These are phyloP conservation scores for Piprites chloris DNA, from an alignment of 2,113 vertebrate genomes.

Conservation along the genomic window DNA sequence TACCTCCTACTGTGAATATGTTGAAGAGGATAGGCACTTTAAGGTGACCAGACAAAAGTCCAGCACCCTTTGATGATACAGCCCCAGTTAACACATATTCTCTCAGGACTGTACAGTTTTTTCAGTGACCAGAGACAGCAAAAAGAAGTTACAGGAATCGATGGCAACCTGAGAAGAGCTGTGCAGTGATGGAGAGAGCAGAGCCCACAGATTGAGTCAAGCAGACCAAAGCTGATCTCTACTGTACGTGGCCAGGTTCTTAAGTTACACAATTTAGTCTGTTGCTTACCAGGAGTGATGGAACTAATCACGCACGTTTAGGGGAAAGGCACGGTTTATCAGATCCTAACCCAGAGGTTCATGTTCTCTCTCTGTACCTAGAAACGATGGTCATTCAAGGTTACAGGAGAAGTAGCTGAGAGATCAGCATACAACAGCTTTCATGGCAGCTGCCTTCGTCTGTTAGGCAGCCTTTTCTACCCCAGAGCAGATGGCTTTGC, in stretches of 20 bases:
- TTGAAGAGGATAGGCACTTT: neutral
- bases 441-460: constrained; percentile 63
- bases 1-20: neutral
- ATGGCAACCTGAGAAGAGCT: neutral
- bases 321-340: constrained; percentile 31
- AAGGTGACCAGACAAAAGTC: neutral
- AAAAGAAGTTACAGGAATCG: neutral
- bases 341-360: constrained; percentile 42
- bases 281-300: neutral
- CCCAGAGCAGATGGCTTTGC: constrained; percentile 35
- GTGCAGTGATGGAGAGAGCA: neutral
- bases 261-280: neutral
- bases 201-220: neutral
- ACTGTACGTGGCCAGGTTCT: neutral
- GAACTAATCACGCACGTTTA: neutral
- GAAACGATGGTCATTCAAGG: constrained; percentile 73
- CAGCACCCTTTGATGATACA: neutral
- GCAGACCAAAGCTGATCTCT: neutral
- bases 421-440: constrained; percentile 50
- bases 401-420: constrained; percentile 45
- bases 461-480: constrained; percentile 59
- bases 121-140: neutral
- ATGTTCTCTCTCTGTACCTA: constrained; percentile 70
- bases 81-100: neutral
- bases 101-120: neutral